Evolutionary conservation across 2,797 vertebrate genomes (phyloP).

Genomic region (Podarcis lilfordi): DNA sequence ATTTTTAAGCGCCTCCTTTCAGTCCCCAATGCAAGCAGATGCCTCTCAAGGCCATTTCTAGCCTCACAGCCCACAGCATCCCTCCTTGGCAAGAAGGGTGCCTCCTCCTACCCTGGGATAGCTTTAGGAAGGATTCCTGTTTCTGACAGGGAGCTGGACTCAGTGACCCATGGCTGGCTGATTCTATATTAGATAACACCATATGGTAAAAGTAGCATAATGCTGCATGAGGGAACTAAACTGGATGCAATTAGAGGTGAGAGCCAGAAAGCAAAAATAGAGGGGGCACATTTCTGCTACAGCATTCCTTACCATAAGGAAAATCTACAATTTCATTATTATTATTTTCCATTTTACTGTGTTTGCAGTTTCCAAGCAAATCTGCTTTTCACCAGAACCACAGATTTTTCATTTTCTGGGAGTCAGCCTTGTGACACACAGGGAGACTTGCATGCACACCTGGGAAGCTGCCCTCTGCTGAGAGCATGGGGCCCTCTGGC

Average conservation of each 20-base stretch:
- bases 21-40: not conserved
- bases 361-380: not conserved
- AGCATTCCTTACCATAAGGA: not conserved
- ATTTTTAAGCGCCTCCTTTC: not conserved
- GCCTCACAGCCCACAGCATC: not conserved
- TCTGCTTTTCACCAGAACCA: not conserved
- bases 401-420: too few species aligned
- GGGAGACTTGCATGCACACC: not conserved
- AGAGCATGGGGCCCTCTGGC: too few species aligned
- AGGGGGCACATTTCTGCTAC: not conserved
- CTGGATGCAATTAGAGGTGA: constrained; percentile 4
- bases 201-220: constrained; percentile 13
- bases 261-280: not conserved
- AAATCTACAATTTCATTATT: constrained; percentile 30
- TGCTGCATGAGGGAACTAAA: not conserved
- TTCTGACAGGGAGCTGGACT: not conserved
- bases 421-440: not conserved
- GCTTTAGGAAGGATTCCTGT: not conserved
- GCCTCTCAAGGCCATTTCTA: not conserved
- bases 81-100: not conserved
- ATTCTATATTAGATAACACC: not conserved
- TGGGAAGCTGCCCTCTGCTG: too few species aligned
- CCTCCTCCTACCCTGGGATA: not conserved
- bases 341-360: not conserved
- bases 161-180: not conserved